A percentile compares a stretch with the other conserved stretches of the same genome.
These are phyloP conservation scores for Chouioia cunea DNA, from an alignment of 2,888 invertebrate genomes.

Conservation along the genomic window DNA sequence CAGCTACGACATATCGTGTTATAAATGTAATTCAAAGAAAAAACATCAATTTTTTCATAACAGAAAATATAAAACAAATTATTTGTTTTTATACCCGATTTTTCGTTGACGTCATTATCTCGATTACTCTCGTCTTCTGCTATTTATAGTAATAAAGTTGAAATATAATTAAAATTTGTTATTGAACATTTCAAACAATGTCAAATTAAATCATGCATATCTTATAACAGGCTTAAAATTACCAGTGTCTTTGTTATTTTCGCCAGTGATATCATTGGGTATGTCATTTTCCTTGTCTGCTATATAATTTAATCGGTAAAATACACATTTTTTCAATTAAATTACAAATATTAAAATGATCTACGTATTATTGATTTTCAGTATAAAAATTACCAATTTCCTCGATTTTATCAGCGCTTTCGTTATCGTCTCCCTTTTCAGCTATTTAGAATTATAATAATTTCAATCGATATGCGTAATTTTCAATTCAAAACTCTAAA, in stretches of 20 bases:
- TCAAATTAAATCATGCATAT: too few species aligned
- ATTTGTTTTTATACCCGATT: too few species aligned
- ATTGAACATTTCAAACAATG: too few species aligned
- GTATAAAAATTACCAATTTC: constrained; percentile 26
- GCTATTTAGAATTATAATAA: neutral
- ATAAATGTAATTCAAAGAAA: neutral
- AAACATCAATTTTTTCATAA: too few species aligned
- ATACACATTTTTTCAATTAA: neutral
- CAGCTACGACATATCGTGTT: neutral
- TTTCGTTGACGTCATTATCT: neutral
- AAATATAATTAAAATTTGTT: too few species aligned
- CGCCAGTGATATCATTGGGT: neutral
- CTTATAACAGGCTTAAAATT: too few species aligned
- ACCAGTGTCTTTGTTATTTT: too few species aligned
- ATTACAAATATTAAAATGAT: too few species aligned
- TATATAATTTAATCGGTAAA: neutral
- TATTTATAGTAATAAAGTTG: too few species aligned
- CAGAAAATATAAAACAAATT: too few species aligned
- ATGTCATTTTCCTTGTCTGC: neutral
- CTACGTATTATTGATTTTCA: neutral
- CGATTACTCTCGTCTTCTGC: neutral
- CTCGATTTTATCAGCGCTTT: constrained; percentile 24
- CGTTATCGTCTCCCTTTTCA: constrained; percentile 5
- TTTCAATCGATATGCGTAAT: too few species aligned
- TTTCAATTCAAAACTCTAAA: too few species aligned